Base-by-base conservation (phyloP, 2,888 invertebrate species). In the Polia nebulosa region DNA sequence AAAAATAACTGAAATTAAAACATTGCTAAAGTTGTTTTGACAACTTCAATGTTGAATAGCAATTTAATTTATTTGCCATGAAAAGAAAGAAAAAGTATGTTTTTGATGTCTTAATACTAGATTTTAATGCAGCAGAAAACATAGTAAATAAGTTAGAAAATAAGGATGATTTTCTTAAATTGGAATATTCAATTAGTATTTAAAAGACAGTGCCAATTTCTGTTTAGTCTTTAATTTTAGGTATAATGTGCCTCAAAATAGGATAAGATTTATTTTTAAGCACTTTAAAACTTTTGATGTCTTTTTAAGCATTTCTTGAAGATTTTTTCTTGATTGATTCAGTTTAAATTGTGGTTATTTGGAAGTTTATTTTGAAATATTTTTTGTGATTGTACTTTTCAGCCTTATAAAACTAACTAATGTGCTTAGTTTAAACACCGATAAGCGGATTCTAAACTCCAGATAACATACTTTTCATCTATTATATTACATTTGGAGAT, bases 221-320 rank as follows among this genome's bases (percentile, higher is more conserved):
- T 22, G 36, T 67, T 67, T 67, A 63, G 45, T 65, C 41, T n/a
- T 56, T 67, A 72, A 55, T 34, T 60, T 27, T 64, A 64, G 45
- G 47, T 47, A 13, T 59, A 25, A 74, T 65, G 79, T 83, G 84
- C 83, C 85, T 86, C 85, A 84, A 80, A 69, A 49, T 77, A 75
- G 57, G 8, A 17, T 78, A 80, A 55, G 65, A 41, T 29, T n/a
- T 59, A 61, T 17, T 62, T 58, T 72, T 62, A 77, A 41, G 52
- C 29, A 22, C 47, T 63, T 74, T 65, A 36, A 53, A 53, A 4
- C 32, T 70, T 77, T 61, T 53, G 27, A 39, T 25, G 47, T 71
- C 2, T 76, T 80, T 79, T 74, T 72, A 47, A 59, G 52, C 27
- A 47, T 53, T 76, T 66, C 76, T 75, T 32, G 41, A 65, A 22